Conservation (phyloP, 2,797 vertebrate species). For the Botia almorhae region DNA sequence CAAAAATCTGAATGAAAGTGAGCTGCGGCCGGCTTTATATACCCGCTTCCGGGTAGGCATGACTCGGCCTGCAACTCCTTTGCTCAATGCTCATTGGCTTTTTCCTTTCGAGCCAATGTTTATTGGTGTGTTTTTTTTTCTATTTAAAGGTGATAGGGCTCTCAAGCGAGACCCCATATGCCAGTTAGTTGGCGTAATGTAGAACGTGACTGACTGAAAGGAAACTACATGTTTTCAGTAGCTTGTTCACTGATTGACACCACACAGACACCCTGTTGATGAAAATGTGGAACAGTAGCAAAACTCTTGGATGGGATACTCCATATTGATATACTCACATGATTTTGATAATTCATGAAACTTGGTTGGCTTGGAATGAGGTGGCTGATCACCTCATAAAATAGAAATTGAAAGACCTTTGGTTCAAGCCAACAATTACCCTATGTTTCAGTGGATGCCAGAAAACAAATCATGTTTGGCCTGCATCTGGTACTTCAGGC, state of each 20-base stretch:
- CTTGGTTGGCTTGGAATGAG: neutral
- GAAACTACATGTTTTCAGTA: too few relatives aligned
- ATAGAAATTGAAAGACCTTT: conserved; percentile 51
- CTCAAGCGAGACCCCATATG: too few relatives aligned
- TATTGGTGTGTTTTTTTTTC: too few relatives aligned
- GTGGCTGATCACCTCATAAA: conserved; percentile 5
- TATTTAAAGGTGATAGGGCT: too few relatives aligned
- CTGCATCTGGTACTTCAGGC: conserved; percentile 52
- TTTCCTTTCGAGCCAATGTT: too few relatives aligned
- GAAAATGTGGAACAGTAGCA: neutral
- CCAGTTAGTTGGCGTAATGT: too few relatives aligned
- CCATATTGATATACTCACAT: neutral
- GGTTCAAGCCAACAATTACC: conserved; percentile 47
- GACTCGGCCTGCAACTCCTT: too few relatives aligned
- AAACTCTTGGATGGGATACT: neutral
- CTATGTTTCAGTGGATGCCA: conserved; percentile 48
- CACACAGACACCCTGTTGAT: neutral
- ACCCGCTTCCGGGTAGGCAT: too few relatives aligned
- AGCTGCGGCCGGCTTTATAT: too few relatives aligned
- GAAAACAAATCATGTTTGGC: conserved; percentile 55
- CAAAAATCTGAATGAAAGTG: too few relatives aligned
- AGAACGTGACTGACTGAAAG: too few relatives aligned
- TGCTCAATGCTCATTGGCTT: too few relatives aligned
- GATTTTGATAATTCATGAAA: neutral
- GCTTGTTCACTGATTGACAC: neutral